Evolutionary conservation across 2,797 vertebrate genomes (phyloP).

Genomic region (Choloepus didactylus): DNA sequence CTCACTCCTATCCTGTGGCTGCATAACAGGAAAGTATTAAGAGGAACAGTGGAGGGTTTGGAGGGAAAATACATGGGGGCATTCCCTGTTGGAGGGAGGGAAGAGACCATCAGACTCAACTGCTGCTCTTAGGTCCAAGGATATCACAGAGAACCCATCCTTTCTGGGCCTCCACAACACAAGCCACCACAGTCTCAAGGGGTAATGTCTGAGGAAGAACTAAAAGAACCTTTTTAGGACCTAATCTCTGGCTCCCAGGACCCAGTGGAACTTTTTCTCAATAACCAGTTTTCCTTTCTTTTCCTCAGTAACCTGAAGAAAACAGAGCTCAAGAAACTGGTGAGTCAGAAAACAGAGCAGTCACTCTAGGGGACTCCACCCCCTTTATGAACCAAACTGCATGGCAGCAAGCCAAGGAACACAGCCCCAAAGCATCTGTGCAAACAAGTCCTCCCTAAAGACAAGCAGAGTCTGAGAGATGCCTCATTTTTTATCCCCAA

Average conservation of each 20-base stretch:
- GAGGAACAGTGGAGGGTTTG: background rate
- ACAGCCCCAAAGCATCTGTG: slow-evolving; percentile 73
- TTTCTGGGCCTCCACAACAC: background rate
- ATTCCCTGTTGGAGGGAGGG: background rate
- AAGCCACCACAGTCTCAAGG: slow-evolving; percentile 9
- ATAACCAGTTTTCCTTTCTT: slow-evolving; percentile 3
- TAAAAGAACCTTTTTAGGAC: background rate
- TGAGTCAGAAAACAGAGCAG: slow-evolving; percentile 70
- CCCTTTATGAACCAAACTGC: slow-evolving; percentile 61
- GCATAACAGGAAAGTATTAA: background rate
- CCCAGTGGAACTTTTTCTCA: background rate
- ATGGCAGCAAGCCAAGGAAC: slow-evolving; percentile 1
- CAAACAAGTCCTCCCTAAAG: slow-evolving; percentile 77
- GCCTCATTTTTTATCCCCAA: slow-evolving; percentile 64
- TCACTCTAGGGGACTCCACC: slow-evolving; percentile 41
- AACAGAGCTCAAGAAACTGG: slow-evolving; percentile 37
- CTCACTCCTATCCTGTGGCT: background rate
- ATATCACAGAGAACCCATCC: background rate
- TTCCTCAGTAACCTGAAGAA: slow-evolving; percentile 56
- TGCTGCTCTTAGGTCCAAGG: background rate
- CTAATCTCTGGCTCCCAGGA: background rate
- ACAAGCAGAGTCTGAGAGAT: slow-evolving; percentile 68
- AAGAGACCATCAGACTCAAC: background rate
- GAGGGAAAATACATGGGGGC: background rate
- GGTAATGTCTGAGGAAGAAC: slow-evolving; percentile 4